Evolutionary conservation across 2,888 invertebrate species (phyloP).

Genomic region (Venusia cambrica): DNA sequence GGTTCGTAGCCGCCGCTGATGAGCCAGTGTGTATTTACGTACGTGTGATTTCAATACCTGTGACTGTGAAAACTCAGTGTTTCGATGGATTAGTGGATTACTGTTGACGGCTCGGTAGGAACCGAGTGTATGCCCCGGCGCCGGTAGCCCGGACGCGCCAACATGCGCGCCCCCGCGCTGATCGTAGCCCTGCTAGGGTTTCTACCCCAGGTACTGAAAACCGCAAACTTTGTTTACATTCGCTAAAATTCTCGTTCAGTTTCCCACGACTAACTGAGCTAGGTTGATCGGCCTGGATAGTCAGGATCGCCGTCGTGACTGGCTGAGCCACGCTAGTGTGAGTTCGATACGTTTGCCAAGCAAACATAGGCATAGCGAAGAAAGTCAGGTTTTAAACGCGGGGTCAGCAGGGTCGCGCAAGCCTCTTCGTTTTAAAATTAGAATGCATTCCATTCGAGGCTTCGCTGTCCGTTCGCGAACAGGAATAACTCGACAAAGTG

Average conservation of each 20-base stretch:
- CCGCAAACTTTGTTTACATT: constrained; percentile 68
- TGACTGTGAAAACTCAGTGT: constrained; percentile 78
- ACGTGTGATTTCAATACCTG: constrained; percentile 70
- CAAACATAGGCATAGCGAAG: constrained; percentile 78
- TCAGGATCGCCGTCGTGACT: constrained; percentile 71
- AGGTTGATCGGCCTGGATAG: constrained; percentile 70
- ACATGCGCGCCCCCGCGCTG: constrained; percentile 79
- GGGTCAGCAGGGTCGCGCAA: constrained; percentile 78
- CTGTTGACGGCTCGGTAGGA: constrained; percentile 63
- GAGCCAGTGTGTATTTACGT: too few relatives aligned
- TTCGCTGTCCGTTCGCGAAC: constrained; percentile 55
- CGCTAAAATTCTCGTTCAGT: constrained; percentile 64
- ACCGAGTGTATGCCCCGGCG: constrained; percentile 75
- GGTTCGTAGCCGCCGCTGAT: constrained; percentile 71
- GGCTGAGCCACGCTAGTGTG: constrained; percentile 68
- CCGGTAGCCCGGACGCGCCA: constrained; percentile 77
- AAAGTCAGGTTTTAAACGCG: constrained; percentile 80
- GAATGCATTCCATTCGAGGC: constrained; percentile 79
- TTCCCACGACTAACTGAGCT: constrained; percentile 65
- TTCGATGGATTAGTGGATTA: constrained; percentile 78
- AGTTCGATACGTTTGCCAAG: constrained; percentile 71
- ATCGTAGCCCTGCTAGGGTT: constrained; percentile 79
- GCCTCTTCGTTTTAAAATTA: constrained; percentile 79
- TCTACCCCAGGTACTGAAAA: constrained; percentile 77
- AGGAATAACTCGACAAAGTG: constrained; percentile 68